Evolutionary conservation across 2,797 vertebrate species (phyloP).

Genomic region (Bovichtus variegatus): DNA sequence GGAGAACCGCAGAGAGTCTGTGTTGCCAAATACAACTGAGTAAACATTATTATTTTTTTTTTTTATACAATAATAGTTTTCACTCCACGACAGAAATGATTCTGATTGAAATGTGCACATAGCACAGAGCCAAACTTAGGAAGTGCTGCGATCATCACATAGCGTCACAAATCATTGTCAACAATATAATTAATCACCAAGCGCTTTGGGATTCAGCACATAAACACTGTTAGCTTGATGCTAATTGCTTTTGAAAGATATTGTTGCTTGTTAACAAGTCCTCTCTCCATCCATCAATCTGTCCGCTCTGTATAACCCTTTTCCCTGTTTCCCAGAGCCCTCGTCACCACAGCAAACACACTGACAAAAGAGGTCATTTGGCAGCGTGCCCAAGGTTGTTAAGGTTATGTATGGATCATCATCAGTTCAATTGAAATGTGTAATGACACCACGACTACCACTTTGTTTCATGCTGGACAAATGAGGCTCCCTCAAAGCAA

Average conservation of each 20-base stretch:
- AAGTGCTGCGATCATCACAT: conserved; percentile 57
- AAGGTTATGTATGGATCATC: conserved; percentile 2
- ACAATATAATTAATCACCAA: conserved; percentile 57
- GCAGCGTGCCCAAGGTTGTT: neutral
- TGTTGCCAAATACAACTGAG: conserved; percentile 6
- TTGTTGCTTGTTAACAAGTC: conserved; percentile 64
- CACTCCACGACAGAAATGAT: conserved; percentile 4
- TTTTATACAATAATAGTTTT: neutral
- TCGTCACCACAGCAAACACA: neutral
- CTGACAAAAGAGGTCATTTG: conserved; percentile 1
- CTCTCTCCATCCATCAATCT: conserved; percentile 59
- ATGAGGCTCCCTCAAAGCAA: conserved; percentile 45
- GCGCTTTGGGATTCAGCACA: conserved; percentile 56
- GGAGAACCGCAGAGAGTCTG: neutral
- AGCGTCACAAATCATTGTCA: conserved; percentile 64
- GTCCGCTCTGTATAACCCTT: conserved; percentile 14
- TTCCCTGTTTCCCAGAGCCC: conserved; percentile 12
- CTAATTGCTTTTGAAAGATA: conserved; percentile 69
- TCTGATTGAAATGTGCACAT: conserved; percentile 30
- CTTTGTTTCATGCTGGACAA: conserved; percentile 25
- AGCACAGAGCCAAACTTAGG: conserved; percentile 27
- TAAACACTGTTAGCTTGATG: conserved; percentile 63
- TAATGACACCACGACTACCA: conserved; percentile 17
- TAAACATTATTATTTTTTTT: conserved; percentile 47
- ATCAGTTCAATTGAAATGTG: conserved; percentile 33